phyloP scores from a whole-genome alignment of 1,140 invertebrate genomes.

The Steinernema khuongi region DNA sequence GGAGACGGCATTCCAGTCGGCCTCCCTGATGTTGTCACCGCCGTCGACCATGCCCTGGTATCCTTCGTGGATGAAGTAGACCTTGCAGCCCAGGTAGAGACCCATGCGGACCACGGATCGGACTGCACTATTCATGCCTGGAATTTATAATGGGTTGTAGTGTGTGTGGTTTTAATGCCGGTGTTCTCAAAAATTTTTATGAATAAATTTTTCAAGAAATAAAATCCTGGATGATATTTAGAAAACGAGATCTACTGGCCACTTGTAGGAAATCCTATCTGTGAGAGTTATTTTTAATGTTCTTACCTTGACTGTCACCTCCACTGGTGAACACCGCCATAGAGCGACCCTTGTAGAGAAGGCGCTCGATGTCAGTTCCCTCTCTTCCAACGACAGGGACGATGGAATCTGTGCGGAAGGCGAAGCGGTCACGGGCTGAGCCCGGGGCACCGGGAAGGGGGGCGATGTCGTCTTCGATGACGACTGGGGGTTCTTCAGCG shows the following conservation, averaged over 20 bases:
- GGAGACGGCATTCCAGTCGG: constrained; percentile 91
- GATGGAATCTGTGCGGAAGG: constrained; percentile 36
- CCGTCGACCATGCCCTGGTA: constrained; percentile 99
- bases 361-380: constrained; percentile 42
- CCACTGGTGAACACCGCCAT: constrained; percentile 58
- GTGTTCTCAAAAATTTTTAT: no score
- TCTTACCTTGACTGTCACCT: constrained; percentile 49
- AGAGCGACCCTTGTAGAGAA: constrained; percentile 47
- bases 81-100: constrained; percentile 87
- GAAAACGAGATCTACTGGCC: constrained; percentile 4
- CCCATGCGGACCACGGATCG: constrained; percentile 95
- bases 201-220: no score
- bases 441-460: constrained; percentile 2
- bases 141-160: no score
- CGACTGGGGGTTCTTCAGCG: not conserved
- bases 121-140: constrained; percentile 99
- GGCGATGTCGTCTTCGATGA: constrained; percentile 19
- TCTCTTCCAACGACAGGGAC: constrained; percentile 44
- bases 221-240: constrained; percentile 32
- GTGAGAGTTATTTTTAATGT: no score
- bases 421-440: constrained; percentile 18
- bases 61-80: constrained; percentile 94
- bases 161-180: no score
- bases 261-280: no score
- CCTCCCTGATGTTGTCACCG: constrained; percentile 85